These are phyloP conservation scores for Melieria picta DNA, from an alignment of 2,888 invertebrate genomes.

Conservation along the genomic window DNA sequence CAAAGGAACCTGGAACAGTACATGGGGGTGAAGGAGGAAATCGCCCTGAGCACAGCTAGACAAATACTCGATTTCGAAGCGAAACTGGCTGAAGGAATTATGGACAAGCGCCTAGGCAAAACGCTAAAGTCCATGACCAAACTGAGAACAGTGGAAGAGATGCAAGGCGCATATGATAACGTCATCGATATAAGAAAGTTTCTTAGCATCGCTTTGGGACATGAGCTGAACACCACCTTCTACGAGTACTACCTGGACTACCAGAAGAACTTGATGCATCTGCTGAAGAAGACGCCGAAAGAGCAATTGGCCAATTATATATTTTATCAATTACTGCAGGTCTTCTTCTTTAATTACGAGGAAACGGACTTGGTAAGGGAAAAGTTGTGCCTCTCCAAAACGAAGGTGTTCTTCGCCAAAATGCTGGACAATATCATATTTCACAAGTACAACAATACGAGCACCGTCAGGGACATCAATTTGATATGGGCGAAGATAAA, in stretches of 20 bases:
- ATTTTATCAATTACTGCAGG: constrained; percentile 51
- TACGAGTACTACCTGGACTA: constrained; percentile 56
- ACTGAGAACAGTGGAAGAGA: constrained; percentile 43
- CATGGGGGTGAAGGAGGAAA: constrained; percentile 45
- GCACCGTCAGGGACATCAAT: constrained; percentile 51
- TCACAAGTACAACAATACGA: constrained; percentile 46
- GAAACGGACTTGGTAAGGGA: constrained; percentile 36
- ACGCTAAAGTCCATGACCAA: constrained; percentile 45
- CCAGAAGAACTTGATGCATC: constrained; percentile 45
- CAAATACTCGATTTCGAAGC: constrained; percentile 53
- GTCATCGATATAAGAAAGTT: constrained; percentile 52
- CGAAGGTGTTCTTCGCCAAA: constrained; percentile 51
- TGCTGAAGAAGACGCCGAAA: constrained; percentile 43
- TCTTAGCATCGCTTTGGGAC: constrained; percentile 49
- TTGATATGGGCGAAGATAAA: constrained; percentile 55
- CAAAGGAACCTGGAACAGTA: constrained; percentile 46
- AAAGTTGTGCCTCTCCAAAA: constrained; percentile 49
- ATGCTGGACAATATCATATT: constrained; percentile 54
- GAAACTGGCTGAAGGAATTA: constrained; percentile 48
- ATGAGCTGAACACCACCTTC: constrained; percentile 45
- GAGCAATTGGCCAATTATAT: constrained; percentile 58
- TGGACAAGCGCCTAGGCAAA: constrained; percentile 40
- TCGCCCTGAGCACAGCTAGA: constrained; percentile 47
- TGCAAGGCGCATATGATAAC: constrained; percentile 43
- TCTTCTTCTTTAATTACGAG: constrained; percentile 50